Evolutionary conservation across 2,888 invertebrate species (phyloP), one percentile per base, ranked within the genome.

Genomic region (Aricia artaxerxes): DNA sequence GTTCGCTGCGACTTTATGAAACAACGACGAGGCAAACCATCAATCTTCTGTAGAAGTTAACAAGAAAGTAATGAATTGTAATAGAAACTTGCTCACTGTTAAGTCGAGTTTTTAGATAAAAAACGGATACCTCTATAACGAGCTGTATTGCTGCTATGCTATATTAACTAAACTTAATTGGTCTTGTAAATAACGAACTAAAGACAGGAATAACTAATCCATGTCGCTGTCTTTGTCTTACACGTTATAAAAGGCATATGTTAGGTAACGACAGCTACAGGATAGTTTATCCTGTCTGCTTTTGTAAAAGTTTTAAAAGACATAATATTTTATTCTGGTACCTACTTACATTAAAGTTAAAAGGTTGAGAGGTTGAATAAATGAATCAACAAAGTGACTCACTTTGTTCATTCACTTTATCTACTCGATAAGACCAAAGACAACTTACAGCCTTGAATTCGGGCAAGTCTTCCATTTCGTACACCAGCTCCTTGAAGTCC

Each of bases 381-480:
- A 49, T 49, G 2, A 49, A 49, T 49, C 9, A 49, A 11, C 44
- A 9, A 44, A 44, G 44, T 44, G 9, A 44, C 44, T 1, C 44
- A 44, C 44, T 44, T 44, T 4, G 2, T 38, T 44, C 1, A 44
- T 9, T 44, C 1, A 44, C 1, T 44, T 44, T 9, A 44, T 44
- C 44, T 44, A 44, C 9, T 44, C 44, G 44, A 53, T 53, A 13
- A 53, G 4, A 53, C 13, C 2, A 53, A 57, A 57, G 31, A 2
- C 7, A 72, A 83, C 85, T 83, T 79, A 85, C 85, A 64, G 84
- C 83, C 76, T 81, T 82, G 73, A 85, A 85, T 80, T 85, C 85
- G 6, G 83, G 84, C 31, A 85, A 78, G 11, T 82, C 81, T 80
- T 85, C 85, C 84, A 85, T 84, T 82, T 85, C 85, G 16, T 82